These are phyloP conservation scores for Peribatodes rhomboidaria DNA, from an alignment of 2,888 invertebrate genomes.

Conservation along the genomic window DNA sequence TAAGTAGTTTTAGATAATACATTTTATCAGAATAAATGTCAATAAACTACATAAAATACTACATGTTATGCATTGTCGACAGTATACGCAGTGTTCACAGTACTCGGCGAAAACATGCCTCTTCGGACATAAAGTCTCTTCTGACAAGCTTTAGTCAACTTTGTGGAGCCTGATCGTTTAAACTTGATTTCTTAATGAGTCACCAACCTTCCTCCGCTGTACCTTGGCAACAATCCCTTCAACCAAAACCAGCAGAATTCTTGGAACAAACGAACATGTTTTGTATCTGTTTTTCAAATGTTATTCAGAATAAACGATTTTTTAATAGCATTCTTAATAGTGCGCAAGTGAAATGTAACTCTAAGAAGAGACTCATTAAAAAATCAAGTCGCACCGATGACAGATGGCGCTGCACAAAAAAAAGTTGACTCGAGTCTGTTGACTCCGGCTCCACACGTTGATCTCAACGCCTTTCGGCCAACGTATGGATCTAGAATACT, in stretches of 20 bases:
- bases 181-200: not conserved
- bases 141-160: not conserved
- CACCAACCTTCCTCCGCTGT: too few species aligned
- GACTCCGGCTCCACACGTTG: too few species aligned
- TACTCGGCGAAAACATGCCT: constrained; percentile 25
- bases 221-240: too few species aligned
- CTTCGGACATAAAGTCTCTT: constrained; percentile 8
- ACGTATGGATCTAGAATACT: too few species aligned
- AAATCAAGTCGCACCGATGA: not conserved
- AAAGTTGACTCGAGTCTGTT: too few species aligned
- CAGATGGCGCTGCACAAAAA: constrained; percentile 7
- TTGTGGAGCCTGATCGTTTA: constrained; percentile 4
- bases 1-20: not conserved
- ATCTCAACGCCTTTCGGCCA: too few species aligned
- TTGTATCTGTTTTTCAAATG: too few species aligned
- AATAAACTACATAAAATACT: constrained; percentile 3
- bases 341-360: too few species aligned
- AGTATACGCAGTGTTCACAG: constrained; percentile 28
- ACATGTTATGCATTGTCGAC: constrained; percentile 7
- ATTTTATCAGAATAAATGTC: not conserved
- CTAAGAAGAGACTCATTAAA: not conserved
- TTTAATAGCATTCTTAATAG: too few species aligned
- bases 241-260: too few species aligned
- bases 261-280: too few species aligned
- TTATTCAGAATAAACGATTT: too few species aligned